Base-by-base conservation (phyloP, 2,888 invertebrate species). In the Patella caerulea region DNA sequence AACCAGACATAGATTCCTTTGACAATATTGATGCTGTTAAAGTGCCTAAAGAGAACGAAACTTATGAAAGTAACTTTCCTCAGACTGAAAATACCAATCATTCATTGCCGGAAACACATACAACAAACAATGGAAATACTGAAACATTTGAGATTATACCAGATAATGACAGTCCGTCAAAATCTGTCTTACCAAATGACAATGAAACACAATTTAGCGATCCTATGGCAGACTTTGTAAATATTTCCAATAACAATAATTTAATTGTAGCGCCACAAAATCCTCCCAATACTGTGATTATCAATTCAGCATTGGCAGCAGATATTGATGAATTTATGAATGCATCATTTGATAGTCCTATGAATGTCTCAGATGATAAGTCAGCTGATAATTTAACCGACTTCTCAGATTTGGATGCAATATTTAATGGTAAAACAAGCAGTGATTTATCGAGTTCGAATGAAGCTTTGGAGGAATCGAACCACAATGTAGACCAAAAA, bases 251-350 rank as follows among this genome's bases (percentile, higher is more conserved):
- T 14, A 24, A 19, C 9, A 65, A 65, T 19, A 65, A 65, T 14
- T 65, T 12, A 24, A 19, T 65, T 1, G 19, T 65, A 3, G 19
- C 65, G 17, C 19, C 19, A 24, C 7, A 12, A 65, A 11, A 24
- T 12, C 19, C 19, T 19, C 19, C 65, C 59, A 59, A 17, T 19
- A 9, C 59, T 12, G 65, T 24, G 11, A 24, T 24, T 24, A 65
- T 65, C 24, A 24, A 65, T 19, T 65, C 65, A 12, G 12, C 65
- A 12, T 24, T 65, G 12, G 65, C 19, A 19, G 65, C 65, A 24
- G 65, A 65, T 65, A 65, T 65, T 4, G 65, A 65, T 65, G 65
- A 65, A 14, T 65, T 65, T 24, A 19, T 65, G 65, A 65, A 65
- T 19, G 65, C 65, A n/a, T 65, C 65, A 12, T 65, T 65, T 14